Evolutionary conservation across 2,797 vertebrate species (phyloP).

Genomic region (Coregonus sp.): DNA sequence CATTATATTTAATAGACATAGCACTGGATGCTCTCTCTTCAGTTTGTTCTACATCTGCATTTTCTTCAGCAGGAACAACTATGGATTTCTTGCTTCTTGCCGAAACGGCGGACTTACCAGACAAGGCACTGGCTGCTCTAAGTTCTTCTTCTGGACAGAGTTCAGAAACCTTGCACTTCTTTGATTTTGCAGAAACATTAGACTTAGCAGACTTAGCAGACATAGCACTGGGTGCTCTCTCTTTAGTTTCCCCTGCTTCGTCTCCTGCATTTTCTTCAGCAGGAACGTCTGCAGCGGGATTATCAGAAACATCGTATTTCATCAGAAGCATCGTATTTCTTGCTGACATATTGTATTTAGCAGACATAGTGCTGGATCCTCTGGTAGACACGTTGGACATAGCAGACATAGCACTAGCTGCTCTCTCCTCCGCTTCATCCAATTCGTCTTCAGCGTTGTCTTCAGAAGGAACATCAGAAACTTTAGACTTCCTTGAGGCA

Average conservation of each 20-base stretch:
- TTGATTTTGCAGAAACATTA: conserved; percentile 23
- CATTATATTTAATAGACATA: conserved; percentile 8
- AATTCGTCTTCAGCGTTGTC: background rate
- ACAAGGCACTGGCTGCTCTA: conserved; percentile 10
- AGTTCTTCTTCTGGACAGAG: conserved; percentile 6
- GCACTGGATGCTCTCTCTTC: background rate
- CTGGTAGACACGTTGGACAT: conserved; percentile 46
- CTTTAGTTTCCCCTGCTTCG: background rate
- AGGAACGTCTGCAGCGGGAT: conserved; percentile 21
- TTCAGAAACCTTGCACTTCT: conserved; percentile 18
- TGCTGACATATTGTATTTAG: conserved; percentile 21
- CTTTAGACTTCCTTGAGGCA: background rate
- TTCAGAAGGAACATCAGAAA: background rate
- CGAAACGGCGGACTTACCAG: conserved; percentile 16
- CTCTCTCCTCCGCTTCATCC: conserved; percentile 43
- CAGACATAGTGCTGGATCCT: conserved; percentile 15
- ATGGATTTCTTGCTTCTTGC: conserved; percentile 15
- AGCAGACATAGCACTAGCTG: conserved; percentile 43
- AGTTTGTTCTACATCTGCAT: background rate
- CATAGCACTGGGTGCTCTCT: conserved; percentile 20
- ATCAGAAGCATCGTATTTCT: background rate
- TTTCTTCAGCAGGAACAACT: conserved; percentile 1
- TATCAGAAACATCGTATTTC: conserved; percentile 8
- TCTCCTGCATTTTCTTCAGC: conserved; percentile 32
- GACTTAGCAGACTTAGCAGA: conserved; percentile 23